A percentile compares a stretch with the other conserved stretches of the same genome.
These are phyloP conservation scores for Nemoura dubitans DNA, from an alignment of 2,888 invertebrate genomes.

Conservation along the genomic window DNA sequence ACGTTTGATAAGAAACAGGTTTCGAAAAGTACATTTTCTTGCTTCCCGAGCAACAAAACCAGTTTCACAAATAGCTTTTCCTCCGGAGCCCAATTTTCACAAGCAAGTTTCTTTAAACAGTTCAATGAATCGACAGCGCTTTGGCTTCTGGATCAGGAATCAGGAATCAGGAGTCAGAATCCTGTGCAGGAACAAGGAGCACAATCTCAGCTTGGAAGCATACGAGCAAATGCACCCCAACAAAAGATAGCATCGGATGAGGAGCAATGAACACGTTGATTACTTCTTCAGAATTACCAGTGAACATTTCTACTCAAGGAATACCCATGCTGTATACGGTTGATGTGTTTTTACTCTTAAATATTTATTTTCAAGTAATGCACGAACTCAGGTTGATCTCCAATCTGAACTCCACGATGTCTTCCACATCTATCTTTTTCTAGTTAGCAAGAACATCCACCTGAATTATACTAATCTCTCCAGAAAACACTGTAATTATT, in stretches of 20 bases:
- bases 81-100: constrained; percentile 31
- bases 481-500: constrained; percentile 9
- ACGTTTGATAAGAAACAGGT: constrained; percentile 27
- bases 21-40: constrained; percentile 21
- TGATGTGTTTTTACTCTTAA: not conserved
- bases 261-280: not conserved
- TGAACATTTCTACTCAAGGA: not conserved
- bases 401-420: not conserved
- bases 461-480: constrained; percentile 13
- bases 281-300: not conserved
- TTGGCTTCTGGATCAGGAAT: not conserved
- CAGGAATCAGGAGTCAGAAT: not conserved
- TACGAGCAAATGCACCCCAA: not conserved
- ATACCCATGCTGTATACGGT: not conserved
- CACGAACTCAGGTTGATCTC: not conserved
- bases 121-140: constrained; percentile 25
- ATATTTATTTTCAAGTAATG: not conserved
- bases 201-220: not conserved
- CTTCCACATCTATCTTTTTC: not conserved
- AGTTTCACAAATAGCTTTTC: constrained; percentile 16
- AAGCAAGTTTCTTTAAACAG: constrained; percentile 33
- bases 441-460: not conserved
- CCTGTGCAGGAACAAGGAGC: not conserved
- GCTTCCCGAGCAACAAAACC: not conserved
- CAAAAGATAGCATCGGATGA: not conserved